These are phyloP conservation scores for Ceyx erithaca DNA, from an alignment of 2,797 vertebrate species.

Conservation along the genomic window DNA sequence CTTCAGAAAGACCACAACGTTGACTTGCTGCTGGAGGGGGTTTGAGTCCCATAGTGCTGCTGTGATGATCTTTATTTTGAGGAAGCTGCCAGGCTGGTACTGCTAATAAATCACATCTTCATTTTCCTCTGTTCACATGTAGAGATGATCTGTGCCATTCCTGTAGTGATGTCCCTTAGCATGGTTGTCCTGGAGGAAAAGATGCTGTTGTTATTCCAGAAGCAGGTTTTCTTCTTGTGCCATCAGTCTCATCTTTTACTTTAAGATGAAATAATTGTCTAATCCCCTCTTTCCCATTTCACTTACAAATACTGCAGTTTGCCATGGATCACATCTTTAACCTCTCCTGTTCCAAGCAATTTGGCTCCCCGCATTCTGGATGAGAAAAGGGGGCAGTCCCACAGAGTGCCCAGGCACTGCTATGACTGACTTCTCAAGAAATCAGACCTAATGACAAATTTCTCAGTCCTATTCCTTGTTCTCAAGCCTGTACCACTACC, in stretches of 20 bases:
- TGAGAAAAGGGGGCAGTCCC: not conserved
- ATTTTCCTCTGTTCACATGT: not conserved
- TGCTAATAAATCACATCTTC: not conserved
- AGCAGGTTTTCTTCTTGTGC: not conserved
- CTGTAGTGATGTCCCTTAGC: not conserved
- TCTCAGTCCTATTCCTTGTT: not conserved
- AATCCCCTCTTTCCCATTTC: not conserved
- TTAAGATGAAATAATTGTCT: not conserved
- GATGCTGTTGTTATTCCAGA: not conserved
- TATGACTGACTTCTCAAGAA: not conserved
- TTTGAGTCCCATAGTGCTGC: not conserved
- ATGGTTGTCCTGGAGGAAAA: not conserved
- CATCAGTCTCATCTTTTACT: not conserved
- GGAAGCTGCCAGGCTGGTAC: not conserved
- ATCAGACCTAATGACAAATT: not conserved
- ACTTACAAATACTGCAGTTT: not conserved
- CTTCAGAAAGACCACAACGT: not conserved
- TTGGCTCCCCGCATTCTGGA: not conserved
- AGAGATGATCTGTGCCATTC: not conserved
- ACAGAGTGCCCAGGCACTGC: not conserved
- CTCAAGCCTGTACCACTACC: not conserved
- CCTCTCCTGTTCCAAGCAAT: not conserved
- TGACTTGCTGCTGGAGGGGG: not conserved
- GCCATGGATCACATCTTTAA: not conserved
- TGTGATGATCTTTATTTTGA: not conserved